Conservation (phyloP, 2,888 invertebrate species). For the Himalopsyche anomala region DNA sequence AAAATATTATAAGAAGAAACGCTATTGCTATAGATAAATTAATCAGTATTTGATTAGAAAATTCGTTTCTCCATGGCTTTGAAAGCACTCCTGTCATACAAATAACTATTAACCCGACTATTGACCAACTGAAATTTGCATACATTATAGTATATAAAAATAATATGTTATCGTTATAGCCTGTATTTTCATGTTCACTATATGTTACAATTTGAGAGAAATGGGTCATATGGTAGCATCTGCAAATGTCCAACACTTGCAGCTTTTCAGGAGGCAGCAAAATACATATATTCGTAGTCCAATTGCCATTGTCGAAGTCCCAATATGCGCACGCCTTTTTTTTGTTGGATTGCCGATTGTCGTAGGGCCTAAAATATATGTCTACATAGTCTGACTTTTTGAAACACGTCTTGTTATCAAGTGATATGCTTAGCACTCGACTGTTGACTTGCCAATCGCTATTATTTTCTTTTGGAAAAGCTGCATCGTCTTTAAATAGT, state of each 20-base stretch:
- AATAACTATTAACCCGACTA: conserved; percentile 75
- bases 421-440: conserved; percentile 73
- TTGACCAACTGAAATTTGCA: conserved; percentile 77
- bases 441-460: conserved; percentile 70
- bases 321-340: conserved; percentile 77
- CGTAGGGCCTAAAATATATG: conserved; percentile 72
- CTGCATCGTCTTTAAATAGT: conserved; percentile 72
- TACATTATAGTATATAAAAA: conserved; percentile 74
- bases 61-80: conserved; percentile 79
- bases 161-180: conserved; percentile 70
- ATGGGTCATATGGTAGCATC: conserved; percentile 78
- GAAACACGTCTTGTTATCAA: conserved; percentile 69
- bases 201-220: conserved; percentile 77
- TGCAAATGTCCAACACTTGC: conserved; percentile 73
- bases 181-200: conserved; percentile 65
- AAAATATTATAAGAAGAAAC: conserved; percentile 72
- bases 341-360: conserved; percentile 59
- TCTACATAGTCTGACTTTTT: conserved; percentile 69
- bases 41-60: conserved; percentile 79
- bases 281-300: conserved; percentile 77
- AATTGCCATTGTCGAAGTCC: conserved; percentile 75
- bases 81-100: conserved; percentile 77
- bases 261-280: conserved; percentile 70
- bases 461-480: not conserved
- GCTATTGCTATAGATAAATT: conserved; percentile 77